Percentiles rank a stretch among this genome's conserved stretches.
Conservation (phyloP, 2,113 vertebrate genomes). For the Isurus oxyrinchus region DNA sequence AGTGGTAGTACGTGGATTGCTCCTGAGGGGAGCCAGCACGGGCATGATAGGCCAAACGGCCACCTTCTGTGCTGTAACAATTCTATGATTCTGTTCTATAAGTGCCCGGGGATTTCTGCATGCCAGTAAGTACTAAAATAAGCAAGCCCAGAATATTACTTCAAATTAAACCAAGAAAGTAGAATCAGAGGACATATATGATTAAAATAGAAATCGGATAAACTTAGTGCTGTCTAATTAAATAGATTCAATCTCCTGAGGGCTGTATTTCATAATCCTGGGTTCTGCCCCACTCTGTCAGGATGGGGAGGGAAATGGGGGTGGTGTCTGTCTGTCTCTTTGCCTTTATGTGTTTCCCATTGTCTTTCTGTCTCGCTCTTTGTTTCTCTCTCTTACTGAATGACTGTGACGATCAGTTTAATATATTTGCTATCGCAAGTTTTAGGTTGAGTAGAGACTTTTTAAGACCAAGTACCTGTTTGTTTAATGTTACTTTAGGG, state of each 20-base stretch:
- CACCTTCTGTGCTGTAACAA: too few species aligned
- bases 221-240: background rate
- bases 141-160: background rate
- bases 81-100: too few species aligned
- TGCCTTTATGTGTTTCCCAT: background rate
- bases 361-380: background rate
- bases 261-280: background rate
- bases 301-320: background rate
- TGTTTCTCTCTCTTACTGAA: background rate
- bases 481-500: background rate
- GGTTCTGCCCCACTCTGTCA: background rate
- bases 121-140: background rate
- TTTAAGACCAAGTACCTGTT: background rate
- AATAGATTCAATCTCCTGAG: background rate
- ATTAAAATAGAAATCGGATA: background rate
- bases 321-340: background rate
- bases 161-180: background rate
- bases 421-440: background rate
- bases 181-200: background rate
- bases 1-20: too few species aligned
- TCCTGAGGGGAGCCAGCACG: too few species aligned
- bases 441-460: background rate
- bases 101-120: background rate
- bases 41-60: too few species aligned
- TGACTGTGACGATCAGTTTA: background rate